A percentile compares a stretch with the other conserved stretches of the same genome.
phyloP scores from a whole-genome alignment of 2,888 invertebrate genomes.

The Phortica okadai region DNA sequence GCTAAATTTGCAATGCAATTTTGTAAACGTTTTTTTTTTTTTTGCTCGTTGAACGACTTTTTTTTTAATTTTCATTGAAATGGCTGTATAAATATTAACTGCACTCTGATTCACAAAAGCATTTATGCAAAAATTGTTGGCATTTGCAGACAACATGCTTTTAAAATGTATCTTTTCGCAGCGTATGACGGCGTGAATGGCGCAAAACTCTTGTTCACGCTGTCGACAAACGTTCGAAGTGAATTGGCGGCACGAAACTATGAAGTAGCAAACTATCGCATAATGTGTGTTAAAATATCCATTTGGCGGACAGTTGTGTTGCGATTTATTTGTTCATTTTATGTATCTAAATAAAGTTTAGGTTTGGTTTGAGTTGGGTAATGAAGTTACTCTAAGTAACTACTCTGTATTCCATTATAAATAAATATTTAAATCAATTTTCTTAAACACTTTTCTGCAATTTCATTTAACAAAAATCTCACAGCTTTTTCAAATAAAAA shows the following conservation, averaged over 20 bases:
- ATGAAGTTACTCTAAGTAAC: too few species aligned
- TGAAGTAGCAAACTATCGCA: background rate
- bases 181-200: background rate
- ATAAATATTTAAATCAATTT: too few species aligned
- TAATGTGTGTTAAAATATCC: too few species aligned
- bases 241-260: background rate
- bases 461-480: too few species aligned
- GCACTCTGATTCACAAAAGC: background rate
- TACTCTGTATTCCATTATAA: too few species aligned
- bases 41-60: background rate
- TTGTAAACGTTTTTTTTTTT: background rate
- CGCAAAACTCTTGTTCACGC: background rate
- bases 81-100: background rate
- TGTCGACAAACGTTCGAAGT: background rate
- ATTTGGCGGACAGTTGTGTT: too few species aligned
- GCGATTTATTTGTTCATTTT: too few species aligned
- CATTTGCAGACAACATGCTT: constrained; percentile 20
- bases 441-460: too few species aligned
- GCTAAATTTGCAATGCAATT: background rate
- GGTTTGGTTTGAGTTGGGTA: too few species aligned
- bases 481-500: background rate
- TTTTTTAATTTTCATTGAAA: background rate
- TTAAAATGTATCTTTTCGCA: constrained; percentile 2
- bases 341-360: too few species aligned
- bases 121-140: constrained; percentile 19